Evolutionary conservation across 2,888 invertebrate genomes (phyloP).

Genomic region (Tenthredo scrophulariae): DNA sequence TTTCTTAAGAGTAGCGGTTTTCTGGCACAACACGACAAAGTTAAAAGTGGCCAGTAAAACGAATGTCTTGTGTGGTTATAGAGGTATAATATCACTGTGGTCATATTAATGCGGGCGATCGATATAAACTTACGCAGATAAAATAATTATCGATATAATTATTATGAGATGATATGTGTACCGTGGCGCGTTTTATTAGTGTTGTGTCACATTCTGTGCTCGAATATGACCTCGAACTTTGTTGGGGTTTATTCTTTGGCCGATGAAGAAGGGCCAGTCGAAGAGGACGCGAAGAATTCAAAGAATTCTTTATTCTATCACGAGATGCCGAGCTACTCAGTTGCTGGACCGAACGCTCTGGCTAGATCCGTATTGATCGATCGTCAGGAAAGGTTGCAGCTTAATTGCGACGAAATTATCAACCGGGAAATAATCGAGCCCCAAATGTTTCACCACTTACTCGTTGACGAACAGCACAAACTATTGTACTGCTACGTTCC

Average conservation of each 20-base stretch:
- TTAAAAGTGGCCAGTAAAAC: background rate
- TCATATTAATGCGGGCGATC: background rate
- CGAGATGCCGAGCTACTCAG: slow-evolving; percentile 65
- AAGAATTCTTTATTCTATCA: slow-evolving; percentile 24
- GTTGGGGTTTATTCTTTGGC: background rate
- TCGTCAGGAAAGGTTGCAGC: slow-evolving; percentile 74
- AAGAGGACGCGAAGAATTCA: background rate
- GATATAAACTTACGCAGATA: background rate
- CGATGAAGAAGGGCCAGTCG: background rate
- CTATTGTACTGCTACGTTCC: slow-evolving; percentile 96
- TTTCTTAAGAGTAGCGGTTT: slow-evolving; percentile 6
- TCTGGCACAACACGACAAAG: background rate
- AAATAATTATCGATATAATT: background rate
- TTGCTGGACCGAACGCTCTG: slow-evolving; percentile 72
- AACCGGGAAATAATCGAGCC: slow-evolving; percentile 68
- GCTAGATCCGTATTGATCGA: slow-evolving; percentile 73
- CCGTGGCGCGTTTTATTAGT: background rate
- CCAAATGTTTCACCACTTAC: slow-evolving; percentile 87
- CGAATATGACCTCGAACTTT: background rate
- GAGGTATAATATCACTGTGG: background rate
- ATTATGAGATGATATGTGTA: slow-evolving; percentile 8
- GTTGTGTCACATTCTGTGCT: slow-evolving; percentile 1
- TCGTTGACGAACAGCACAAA: slow-evolving; percentile 91
- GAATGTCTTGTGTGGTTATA: background rate
- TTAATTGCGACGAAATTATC: slow-evolving; percentile 70